A percentile compares a stretch with the other conserved stretches of the same genome.
Conservation (phyloP, 92 coral and sea anemone species). For the Blastomussa wellsi region DNA sequence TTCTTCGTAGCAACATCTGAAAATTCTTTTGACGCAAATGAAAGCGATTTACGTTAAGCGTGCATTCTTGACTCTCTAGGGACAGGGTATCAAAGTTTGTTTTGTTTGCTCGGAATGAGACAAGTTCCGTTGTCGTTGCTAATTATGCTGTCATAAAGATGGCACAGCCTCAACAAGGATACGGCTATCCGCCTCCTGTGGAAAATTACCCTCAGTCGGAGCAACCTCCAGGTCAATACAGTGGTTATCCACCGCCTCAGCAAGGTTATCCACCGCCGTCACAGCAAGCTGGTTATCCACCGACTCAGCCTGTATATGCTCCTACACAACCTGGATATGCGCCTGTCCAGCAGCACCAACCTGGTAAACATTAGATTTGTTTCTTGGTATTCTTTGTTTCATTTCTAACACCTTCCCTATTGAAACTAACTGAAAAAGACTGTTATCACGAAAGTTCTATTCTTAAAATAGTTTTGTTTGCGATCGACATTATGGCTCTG, state of each 20-base stretch:
- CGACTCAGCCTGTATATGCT: slow-evolving; percentile 52
- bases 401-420: background rate
- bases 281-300: slow-evolving; percentile 54
- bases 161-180: slow-evolving; percentile 38
- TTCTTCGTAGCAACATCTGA: background rate
- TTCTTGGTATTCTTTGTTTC: slow-evolving; percentile 1
- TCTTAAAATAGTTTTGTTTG: background rate
- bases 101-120: background rate
- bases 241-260: slow-evolving; percentile 60
- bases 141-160: background rate
- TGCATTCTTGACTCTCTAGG: background rate
- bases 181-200: slow-evolving; percentile 82
- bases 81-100: background rate
- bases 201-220: slow-evolving; percentile 44
- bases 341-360: slow-evolving; percentile 65
- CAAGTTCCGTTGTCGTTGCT: background rate
- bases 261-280: slow-evolving; percentile 72
- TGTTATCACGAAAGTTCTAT: background rate
- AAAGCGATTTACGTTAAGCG: background rate
- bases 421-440: background rate
- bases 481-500: background rate
- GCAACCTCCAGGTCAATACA: slow-evolving; percentile 53
- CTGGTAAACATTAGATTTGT: slow-evolving; percentile 46
- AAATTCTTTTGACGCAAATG: too few species aligned
- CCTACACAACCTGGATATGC: slow-evolving; percentile 48